Percentiles rank a stretch among this genome's conserved stretches.
These are phyloP conservation scores for Dromius quadrimaculatus DNA, from an alignment of 2,888 invertebrate genomes.

Conservation along the genomic window DNA sequence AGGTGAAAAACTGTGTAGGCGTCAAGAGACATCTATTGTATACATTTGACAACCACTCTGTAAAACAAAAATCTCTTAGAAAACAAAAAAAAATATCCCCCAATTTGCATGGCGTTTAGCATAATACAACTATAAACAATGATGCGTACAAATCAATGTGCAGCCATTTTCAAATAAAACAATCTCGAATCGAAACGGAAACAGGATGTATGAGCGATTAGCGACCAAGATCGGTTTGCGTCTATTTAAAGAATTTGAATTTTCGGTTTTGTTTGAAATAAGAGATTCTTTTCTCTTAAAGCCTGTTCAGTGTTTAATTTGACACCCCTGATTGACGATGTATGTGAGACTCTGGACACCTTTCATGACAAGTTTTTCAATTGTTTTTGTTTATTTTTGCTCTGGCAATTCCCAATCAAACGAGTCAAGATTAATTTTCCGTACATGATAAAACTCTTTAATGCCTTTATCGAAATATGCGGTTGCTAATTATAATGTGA, in stretches of 20 bases:
- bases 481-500: conserved; percentile 24
- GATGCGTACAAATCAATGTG: conserved; percentile 41
- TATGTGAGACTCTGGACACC: conserved; percentile 11
- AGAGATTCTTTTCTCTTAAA: not conserved
- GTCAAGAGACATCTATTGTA: conserved; percentile 50
- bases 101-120: conserved; percentile 41
- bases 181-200: conserved; percentile 55
- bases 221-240: conserved; percentile 51
- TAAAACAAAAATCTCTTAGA: conserved; percentile 47
- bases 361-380: not conserved
- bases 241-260: conserved; percentile 37
- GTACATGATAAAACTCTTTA: conserved; percentile 5
- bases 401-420: conserved; percentile 16
- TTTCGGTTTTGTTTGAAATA: conserved; percentile 31
- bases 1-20: conserved; percentile 27
- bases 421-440: not conserved
- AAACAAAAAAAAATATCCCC: conserved; percentile 42
- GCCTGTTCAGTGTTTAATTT: not conserved
- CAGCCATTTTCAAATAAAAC: conserved; percentile 38
- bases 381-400: conserved; percentile 10
- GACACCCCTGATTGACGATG: conserved; percentile 5
- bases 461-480: conserved; percentile 18
- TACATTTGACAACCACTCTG: conserved; percentile 51
- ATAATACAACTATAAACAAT: conserved; percentile 40
- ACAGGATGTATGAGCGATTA: conserved; percentile 60